Base-by-base conservation (phyloP, 2,888 invertebrate species). In the Phanerotoma sp. region DNA sequence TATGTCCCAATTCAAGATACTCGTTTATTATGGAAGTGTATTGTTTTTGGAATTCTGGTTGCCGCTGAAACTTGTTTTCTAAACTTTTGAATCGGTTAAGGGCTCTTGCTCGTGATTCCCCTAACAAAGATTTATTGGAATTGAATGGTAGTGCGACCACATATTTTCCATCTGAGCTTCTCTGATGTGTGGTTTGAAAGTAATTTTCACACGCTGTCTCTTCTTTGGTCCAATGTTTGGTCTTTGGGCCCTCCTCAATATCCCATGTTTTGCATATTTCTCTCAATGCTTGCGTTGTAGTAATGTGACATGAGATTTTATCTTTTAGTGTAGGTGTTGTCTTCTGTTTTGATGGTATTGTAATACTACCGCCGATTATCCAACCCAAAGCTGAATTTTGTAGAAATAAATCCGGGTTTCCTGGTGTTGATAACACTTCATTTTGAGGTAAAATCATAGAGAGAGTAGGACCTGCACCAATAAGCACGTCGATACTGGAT, bases 141-240 rank as follows among this genome's bases (percentile, higher is more conserved):
- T 60, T 58, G 33, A 60, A 60, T 7, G 58, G 53, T 0, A 60
- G 33, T 9, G 55, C 52, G 1, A 62, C 55, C 2, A 55, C 41
- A 37, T 60, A 60, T 7, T 46, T 32, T 6, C 60, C 58, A 1
- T 44, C 37, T 7, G 7, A 2, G 3, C 46, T 44, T 3, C 50
- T 42, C 2, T 15, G 25, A 3, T 15, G 22, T 20, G 51, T 20
- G 16, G 45, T 40, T 5, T 38, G 10, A 28, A 40, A 62, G 9
- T 56, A 44, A 22, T 47, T 13, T 50, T 58, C 56, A 38, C 50
- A 56, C 4, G 18, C 30, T 9, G 11, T 21, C 42, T 56, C 52
- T 4, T 47, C 49, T 6, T 13, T 11, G 4, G 50, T 20, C 3
- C 22, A 30, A 28, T 40, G 41, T 32, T 20, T 30, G 5, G 10